These are phyloP conservation scores for Anthopleura sola DNA, from an alignment of 64 coral and sea anemone species.

Conservation along the genomic window DNA sequence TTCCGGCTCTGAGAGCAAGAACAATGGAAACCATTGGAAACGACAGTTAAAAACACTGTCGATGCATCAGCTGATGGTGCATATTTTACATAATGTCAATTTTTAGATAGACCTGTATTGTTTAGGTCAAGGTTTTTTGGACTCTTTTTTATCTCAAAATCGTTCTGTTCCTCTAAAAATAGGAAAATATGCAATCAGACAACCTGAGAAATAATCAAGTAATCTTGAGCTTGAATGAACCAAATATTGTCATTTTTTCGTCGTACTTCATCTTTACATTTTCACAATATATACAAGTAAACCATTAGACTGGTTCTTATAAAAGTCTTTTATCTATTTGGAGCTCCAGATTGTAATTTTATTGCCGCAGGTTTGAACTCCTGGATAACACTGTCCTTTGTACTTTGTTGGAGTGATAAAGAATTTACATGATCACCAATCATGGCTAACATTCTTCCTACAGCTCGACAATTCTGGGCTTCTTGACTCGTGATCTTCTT, in stretches of 20 bases:
- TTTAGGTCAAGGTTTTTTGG: not conserved
- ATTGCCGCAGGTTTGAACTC: not conserved
- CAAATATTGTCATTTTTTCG: not conserved
- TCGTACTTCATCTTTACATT: not conserved
- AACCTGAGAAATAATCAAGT: not conserved
- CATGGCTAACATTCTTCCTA: constrained; percentile 38
- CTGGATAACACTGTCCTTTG: not conserved
- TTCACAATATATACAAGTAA: constrained; percentile 9
- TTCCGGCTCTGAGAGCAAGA: constrained; percentile 1
- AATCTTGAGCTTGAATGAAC: not conserved
- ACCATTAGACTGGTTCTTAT: not conserved
- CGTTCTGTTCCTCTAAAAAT: constrained; percentile 2
- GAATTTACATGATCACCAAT: constrained; percentile 39
- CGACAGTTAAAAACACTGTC: constrained; percentile 12
- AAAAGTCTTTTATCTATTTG: not conserved
- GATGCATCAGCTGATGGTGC: constrained; percentile 4
- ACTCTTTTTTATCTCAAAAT: not conserved
- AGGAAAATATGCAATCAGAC: not conserved
- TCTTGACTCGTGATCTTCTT: constrained; percentile 25
- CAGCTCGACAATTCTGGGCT: constrained; percentile 23
- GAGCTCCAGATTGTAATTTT: constrained; percentile 2
- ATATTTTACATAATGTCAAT: constrained; percentile 17
- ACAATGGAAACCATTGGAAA: constrained; percentile 32
- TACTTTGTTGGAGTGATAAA: not conserved
- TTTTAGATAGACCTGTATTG: not conserved